Evolutionary conservation across 2,113 vertebrate species (phyloP).

Genomic region (Mustela nigripes): DNA sequence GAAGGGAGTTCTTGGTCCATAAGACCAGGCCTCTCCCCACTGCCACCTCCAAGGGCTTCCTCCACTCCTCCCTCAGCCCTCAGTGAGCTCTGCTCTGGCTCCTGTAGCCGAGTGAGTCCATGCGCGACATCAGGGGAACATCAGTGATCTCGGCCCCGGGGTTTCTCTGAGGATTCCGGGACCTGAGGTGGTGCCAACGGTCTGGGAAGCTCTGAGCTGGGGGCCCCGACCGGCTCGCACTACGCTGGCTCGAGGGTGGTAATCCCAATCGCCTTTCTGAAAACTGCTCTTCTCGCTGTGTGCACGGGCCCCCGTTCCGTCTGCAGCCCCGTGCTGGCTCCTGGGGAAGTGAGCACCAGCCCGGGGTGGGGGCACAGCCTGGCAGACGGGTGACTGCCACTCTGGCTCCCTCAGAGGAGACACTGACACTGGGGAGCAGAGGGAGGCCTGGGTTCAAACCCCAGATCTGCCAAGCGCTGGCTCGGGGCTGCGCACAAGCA

Average conservation of each 20-base stretch:
- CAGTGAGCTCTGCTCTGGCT: rapidly evolving
- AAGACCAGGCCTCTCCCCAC: background rate
- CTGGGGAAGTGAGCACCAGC: background rate
- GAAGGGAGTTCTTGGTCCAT: background rate
- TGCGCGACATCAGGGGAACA: background rate
- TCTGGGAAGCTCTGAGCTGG: background rate
- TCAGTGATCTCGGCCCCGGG: background rate
- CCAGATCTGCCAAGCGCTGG: background rate
- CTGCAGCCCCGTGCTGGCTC: background rate
- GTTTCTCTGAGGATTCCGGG: background rate
- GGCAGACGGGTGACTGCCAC: background rate
- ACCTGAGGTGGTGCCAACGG: background rate
- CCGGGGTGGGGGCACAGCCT: too few species aligned
- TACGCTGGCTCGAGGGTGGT: rapidly evolving
- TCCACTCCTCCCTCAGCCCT: background rate
- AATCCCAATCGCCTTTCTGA: background rate
- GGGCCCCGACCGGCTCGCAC: background rate
- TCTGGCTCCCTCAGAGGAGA: background rate
- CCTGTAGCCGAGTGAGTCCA: background rate
- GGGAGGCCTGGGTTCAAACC: background rate
- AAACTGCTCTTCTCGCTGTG: background rate
- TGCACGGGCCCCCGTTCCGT: background rate
- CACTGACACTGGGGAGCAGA: background rate
- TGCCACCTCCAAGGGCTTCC: background rate
- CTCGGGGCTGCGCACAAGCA: background rate